These are phyloP conservation scores for Heteromormyrus szaboi DNA, from an alignment of 2,797 vertebrate genomes.

Conservation along the genomic window DNA sequence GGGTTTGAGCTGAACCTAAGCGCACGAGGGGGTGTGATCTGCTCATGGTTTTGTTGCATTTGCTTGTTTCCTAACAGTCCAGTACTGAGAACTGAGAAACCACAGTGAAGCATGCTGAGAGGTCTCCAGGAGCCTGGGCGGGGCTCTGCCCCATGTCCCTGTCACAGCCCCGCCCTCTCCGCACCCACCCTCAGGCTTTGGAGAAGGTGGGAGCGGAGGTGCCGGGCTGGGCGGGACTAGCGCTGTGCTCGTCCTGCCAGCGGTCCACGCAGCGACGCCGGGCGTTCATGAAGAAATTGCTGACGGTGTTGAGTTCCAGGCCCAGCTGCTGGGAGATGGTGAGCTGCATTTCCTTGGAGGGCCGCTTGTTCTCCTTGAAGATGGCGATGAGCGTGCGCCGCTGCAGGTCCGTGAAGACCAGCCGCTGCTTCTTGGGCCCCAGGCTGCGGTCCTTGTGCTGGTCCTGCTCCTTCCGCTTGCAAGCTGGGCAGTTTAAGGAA, in stretches of 20 bases:
- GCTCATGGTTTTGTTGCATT: slow-evolving; percentile 11
- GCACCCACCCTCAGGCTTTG: slow-evolving; percentile 37
- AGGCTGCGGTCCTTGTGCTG: slow-evolving; percentile 80
- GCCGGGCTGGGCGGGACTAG: slow-evolving; percentile 66
- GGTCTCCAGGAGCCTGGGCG: neutral
- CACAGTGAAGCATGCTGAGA: neutral
- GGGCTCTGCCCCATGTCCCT: slow-evolving; percentile 4
- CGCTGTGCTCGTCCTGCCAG: slow-evolving; percentile 77
- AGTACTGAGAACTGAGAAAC: neutral
- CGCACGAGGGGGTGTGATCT: slow-evolving; percentile 2
- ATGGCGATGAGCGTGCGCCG: slow-evolving; percentile 94
- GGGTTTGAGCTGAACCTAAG: slow-evolving; percentile 17
- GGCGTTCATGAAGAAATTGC: slow-evolving; percentile 98
- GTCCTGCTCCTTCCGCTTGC: slow-evolving; percentile 95
- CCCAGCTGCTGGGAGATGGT: slow-evolving; percentile 97
- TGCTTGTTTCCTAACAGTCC: neutral
- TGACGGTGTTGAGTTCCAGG: slow-evolving; percentile 92
- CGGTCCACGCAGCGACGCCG: slow-evolving; percentile 89
- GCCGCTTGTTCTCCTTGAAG: slow-evolving; percentile 96
- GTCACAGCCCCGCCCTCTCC: neutral
- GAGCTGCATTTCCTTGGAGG: slow-evolving; percentile 96
- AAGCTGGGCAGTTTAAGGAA: slow-evolving; percentile 59
- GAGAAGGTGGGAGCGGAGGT: slow-evolving; percentile 81
- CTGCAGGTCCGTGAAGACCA: slow-evolving; percentile 99
- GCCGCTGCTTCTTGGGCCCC: slow-evolving; percentile 92